These are phyloP conservation scores for Heteronetta atricapilla DNA, from an alignment of 2,113 vertebrate genomes.

Conservation along the genomic window DNA sequence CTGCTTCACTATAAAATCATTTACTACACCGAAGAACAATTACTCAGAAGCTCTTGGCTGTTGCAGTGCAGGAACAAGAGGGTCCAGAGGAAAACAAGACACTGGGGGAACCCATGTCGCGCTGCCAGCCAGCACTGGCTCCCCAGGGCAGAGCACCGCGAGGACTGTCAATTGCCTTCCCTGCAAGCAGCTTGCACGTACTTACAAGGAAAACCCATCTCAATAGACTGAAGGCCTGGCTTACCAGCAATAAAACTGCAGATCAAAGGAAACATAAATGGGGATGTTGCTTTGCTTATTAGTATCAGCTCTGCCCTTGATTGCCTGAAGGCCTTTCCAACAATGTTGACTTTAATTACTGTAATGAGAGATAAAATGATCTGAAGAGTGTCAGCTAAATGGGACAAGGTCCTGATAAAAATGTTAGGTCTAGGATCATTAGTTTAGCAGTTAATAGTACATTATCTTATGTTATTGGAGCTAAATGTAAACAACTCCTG, in stretches of 20 bases:
- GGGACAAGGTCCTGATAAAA: background rate
- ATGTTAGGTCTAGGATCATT: slow-evolving; percentile 15
- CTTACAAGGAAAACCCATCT: background rate
- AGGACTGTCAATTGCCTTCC: background rate
- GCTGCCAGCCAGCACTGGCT: background rate
- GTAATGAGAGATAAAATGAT: slow-evolving; percentile 56
- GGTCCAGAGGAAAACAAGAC: background rate
- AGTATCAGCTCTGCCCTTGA: background rate
- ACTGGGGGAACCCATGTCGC: background rate
- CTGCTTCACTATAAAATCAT: background rate
- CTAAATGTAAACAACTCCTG: slow-evolving; percentile 47
- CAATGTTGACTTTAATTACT: slow-evolving; percentile 49
- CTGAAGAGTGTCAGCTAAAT: slow-evolving; percentile 24
- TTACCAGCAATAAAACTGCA: background rate
- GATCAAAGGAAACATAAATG: background rate
- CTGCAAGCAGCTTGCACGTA: background rate
- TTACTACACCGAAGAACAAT: background rate
- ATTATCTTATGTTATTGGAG: slow-evolving; percentile 18
- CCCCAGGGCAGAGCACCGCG: background rate
- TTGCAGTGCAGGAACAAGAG: background rate
- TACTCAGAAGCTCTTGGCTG: background rate
- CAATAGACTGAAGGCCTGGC: rapidly evolving
- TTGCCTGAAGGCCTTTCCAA: slow-evolving; percentile 36
- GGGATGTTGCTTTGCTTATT: slow-evolving; percentile 9
- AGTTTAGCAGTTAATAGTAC: slow-evolving; percentile 31